Evolutionary conservation across 2,113 vertebrate genomes (phyloP).

Genomic region (Cyprinodon tularosa): DNA sequence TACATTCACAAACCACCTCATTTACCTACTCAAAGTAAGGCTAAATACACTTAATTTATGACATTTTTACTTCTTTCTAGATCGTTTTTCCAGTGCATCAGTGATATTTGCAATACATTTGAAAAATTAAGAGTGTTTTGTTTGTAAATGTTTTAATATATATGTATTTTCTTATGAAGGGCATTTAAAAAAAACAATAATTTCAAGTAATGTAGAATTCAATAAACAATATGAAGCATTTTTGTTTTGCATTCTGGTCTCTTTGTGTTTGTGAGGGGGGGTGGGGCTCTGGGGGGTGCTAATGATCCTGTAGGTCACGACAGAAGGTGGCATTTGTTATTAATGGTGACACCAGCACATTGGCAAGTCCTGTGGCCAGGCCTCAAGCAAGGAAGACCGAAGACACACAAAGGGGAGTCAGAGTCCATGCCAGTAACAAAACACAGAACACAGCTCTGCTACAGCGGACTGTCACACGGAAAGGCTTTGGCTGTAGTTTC

Average conservation of each 20-base stretch:
- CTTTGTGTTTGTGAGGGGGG: not conserved
- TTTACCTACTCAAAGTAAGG: no score
- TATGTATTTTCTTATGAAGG: not conserved
- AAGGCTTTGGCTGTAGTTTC: slow-evolving; percentile 42
- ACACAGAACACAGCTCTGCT: slow-evolving; percentile 2
- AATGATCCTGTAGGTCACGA: slow-evolving; percentile 64
- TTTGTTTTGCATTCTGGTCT: not conserved
- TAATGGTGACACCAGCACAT: slow-evolving; percentile 72
- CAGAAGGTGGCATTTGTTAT: slow-evolving; percentile 82
- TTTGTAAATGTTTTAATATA: not conserved
- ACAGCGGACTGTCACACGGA: slow-evolving; percentile 37
- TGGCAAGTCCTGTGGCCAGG: slow-evolving; percentile 38
- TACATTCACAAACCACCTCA: no score
- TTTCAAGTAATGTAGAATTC: not conserved
- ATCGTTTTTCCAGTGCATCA: not conserved
- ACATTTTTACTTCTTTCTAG: no score
- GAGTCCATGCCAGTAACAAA: slow-evolving; percentile 29
- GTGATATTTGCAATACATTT: slow-evolving; percentile 10
- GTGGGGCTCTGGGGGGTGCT: not conserved
- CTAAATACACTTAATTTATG: no score
- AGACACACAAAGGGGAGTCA: slow-evolving; percentile 19
- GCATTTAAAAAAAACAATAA: not conserved
- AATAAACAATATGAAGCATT: not conserved
- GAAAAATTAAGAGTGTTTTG: slow-evolving; percentile 20
- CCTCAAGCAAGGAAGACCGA: slow-evolving; percentile 58